Base-by-base conservation (phyloP, 2,888 invertebrate genomes). In the Agonopterix heracliana region DNA sequence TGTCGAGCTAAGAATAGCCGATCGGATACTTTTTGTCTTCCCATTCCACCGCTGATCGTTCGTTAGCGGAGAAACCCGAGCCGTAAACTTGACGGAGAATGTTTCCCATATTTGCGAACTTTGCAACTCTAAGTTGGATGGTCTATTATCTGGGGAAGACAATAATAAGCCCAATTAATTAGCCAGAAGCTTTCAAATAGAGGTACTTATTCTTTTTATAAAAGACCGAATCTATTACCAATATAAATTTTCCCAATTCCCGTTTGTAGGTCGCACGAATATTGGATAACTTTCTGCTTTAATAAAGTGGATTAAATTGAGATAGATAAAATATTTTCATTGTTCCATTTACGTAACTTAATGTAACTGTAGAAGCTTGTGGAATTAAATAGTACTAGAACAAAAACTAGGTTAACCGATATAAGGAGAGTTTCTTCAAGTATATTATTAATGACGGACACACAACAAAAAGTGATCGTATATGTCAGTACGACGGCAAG, bases 11-110 rank as follows among this genome's bases (percentile, higher is more conserved):
- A 74, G 78, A 77, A 78, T 78, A 77, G 73, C 64, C 64, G 71
- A 68, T 70, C 60, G 66, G 58, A 66, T 57, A 68, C 67, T 81
- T 83, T 82, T 81, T 82, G 71, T 71, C 64, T 59, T 63, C 56
- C 64, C 73, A 74, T 76, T 73, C 73, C 71, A 50, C 52, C 52
- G 53, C 54, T 52, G 60, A 56, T 56, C 64, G 67, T 75, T 75
- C 68, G 71, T 74, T 73, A 71, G 64, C 61, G 54, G 64, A 48
- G 58, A 62, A 66, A 65, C 63, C 60, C 56, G 57, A 59, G 53
- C 55, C 50, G 59, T 68, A 66, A 64, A 70, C 67, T 60, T 60
- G 55, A 59, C 56, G 57, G 54, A 63, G 64, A 66, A 64, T 64
- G 64, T 47, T 44, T 47, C 38, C 47, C 43, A 44, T 43, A 43